Base-by-base conservation (phyloP, 2,113 vertebrate genomes). In the Cepphus grylle region DNA sequence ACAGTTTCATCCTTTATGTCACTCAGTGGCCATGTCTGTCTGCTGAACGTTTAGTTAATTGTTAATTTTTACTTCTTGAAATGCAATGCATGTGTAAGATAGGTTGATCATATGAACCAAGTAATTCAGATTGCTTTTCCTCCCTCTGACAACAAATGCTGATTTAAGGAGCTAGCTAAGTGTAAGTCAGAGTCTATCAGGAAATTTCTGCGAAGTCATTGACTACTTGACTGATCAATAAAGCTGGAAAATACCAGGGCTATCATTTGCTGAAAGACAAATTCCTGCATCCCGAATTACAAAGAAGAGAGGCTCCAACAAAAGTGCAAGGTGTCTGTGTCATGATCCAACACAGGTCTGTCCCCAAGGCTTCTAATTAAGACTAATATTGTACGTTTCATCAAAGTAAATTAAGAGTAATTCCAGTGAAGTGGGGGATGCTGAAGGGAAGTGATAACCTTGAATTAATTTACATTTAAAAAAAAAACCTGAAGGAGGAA, bases 401-500 rank as follows among this genome's bases (percentile, higher is more conserved):
- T 76, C 73, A 87, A 88, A 91, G 70, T 80, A 95, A 94, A 95
- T 87, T 85, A 93, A 85, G 45, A 80, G 81, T 72, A 95, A 94
- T 87, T 94, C 81, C 43, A 53, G 29, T 40, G n/a, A 93, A 95
- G 53, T 62, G 53, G 36, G 47, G 45, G n/a, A 76, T 86, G 81
- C 71, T 91, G 55, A 93, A 97, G n/a, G 78, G 38, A 82, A 91
- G 53, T 34, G 70, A 88, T 94, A 91, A 89, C 65, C 62, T 93
- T 93, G 73, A 94, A 87, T 95, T 91, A 87, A 94, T 91, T 95
- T 95, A 87, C 70, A 66, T 87, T 87, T 82, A 5, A 93, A 79
- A 67, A 92, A 92, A 91, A 90, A 36, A 72, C 86, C 42, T 47
- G 52, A 72, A 92, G 78, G 49, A 89, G 29, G 62, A 82, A 87